Percentiles rank a stretch among this genome's conserved stretches.
phyloP scores from a whole-genome alignment of 2,113 vertebrate genomes.

The Columba janthina region DNA sequence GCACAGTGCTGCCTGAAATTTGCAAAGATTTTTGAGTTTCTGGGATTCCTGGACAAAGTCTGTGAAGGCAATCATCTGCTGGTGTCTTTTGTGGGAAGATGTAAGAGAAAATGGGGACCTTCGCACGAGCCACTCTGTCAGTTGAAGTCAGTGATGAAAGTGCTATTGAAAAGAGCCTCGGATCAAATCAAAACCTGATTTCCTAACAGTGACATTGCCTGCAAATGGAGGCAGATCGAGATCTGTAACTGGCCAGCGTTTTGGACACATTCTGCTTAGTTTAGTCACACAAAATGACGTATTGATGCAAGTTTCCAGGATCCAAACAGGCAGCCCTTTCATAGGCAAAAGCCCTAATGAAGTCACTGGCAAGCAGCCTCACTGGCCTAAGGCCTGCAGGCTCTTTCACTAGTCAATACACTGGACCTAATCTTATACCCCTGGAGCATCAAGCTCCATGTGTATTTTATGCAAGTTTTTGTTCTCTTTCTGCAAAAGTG shows the following conservation, averaged over 20 bases:
- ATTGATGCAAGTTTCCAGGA: conserved; percentile 62
- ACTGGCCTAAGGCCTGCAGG: conserved; percentile 33
- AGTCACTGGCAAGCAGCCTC: conserved; percentile 58
- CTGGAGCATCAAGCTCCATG: conserved; percentile 43
- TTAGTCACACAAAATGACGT: conserved; percentile 65
- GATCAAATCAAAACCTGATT: conserved; percentile 31
- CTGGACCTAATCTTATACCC: conserved; percentile 56
- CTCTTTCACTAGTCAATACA: conserved; percentile 59
- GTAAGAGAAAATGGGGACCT: not conserved
- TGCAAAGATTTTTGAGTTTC: not conserved
- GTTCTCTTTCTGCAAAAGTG: conserved; percentile 29
- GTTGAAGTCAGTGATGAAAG: not conserved
- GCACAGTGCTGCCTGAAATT: not conserved
- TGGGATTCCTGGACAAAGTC: not conserved
- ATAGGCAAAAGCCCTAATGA: conserved; percentile 58
- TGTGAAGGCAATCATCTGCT: not conserved
- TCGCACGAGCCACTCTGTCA: not conserved
- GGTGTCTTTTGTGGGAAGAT: not conserved
- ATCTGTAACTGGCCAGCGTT: not conserved
- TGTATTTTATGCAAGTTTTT: conserved; percentile 51
- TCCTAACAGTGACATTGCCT: not conserved
- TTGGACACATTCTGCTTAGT: conserved; percentile 45
- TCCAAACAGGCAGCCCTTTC: conserved; percentile 61
- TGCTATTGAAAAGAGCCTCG: not conserved
- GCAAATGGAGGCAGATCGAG: conserved; percentile 31